phyloP scores from a whole-genome alignment of 2,888 invertebrate genomes.

The Dicyrtoma fusca region DNA sequence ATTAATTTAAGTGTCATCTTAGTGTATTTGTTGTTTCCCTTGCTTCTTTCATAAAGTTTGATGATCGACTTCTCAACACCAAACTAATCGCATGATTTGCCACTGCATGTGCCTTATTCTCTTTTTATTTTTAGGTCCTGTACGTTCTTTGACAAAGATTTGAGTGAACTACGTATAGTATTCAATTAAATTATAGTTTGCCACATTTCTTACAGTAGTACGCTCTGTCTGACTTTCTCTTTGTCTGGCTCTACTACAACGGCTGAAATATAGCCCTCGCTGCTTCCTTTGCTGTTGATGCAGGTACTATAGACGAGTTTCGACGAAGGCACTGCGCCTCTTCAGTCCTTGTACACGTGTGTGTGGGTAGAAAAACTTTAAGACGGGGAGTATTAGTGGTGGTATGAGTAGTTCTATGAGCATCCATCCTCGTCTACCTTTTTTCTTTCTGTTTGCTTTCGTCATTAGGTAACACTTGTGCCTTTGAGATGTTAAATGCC shows the following conservation, averaged over 20 bases:
- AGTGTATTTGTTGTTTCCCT: constrained; percentile 2
- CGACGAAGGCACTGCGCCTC: too few relatives aligned
- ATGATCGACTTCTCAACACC: too few relatives aligned
- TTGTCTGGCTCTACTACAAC: not conserved
- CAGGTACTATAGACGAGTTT: too few relatives aligned
- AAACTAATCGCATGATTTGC: too few relatives aligned
- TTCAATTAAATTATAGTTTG: constrained; percentile 34
- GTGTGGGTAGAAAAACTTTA: not conserved
- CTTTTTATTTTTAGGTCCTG: too few relatives aligned
- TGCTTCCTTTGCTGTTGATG: not conserved
- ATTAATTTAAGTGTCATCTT: too few relatives aligned
- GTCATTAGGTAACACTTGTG: constrained; percentile 33
- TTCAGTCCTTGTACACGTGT: not conserved
- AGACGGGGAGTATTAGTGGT: not conserved
- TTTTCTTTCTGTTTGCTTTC: constrained; percentile 19
- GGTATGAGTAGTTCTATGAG: not conserved
- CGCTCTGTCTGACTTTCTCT: too few relatives aligned
- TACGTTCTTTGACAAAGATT: too few relatives aligned
- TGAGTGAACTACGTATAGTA: too few relatives aligned
- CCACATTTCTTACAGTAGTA: too few relatives aligned
- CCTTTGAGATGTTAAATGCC: constrained; percentile 24
- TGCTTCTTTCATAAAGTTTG: constrained; percentile 1
- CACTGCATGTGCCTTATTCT: too few relatives aligned
- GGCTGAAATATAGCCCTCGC: not conserved
- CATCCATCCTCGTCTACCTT: not conserved